phyloP scores from a whole-genome alignment of 1,140 invertebrate genomes.

The Ips typographus region DNA sequence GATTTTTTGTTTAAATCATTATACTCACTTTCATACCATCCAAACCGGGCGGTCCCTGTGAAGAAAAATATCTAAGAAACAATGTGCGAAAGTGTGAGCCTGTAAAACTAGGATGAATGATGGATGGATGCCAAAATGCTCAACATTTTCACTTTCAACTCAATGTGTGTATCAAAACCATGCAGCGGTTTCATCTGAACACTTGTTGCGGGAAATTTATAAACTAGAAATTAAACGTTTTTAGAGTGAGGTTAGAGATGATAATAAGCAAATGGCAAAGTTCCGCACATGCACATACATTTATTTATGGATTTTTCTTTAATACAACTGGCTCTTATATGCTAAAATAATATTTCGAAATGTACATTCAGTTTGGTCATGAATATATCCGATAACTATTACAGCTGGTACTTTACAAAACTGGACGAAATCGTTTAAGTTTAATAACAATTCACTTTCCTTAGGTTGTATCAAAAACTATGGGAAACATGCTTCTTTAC shows the following conservation, averaged over 20 bases:
- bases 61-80: constrained; percentile 52
- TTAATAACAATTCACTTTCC: constrained; percentile 4
- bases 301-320: constrained; percentile 50
- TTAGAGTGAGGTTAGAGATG: too few relatives aligned
- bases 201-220: neutral
- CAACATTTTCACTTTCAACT: constrained; percentile 22
- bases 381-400: constrained; percentile 11
- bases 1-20: too few relatives aligned
- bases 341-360: constrained; percentile 42
- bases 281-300: constrained; percentile 54
- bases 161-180: neutral
- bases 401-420: constrained; percentile 8
- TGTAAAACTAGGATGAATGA: constrained; percentile 39
- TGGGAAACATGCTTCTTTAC: neutral
- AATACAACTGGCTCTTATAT: constrained; percentile 43
- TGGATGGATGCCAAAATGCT: constrained; percentile 38
- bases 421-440: constrained; percentile 22
- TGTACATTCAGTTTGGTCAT: constrained; percentile 24
- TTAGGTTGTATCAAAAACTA: constrained; percentile 2
- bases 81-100: constrained; percentile 46
- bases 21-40: constrained; percentile 72
- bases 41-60: constrained; percentile 69
- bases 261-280: neutral
- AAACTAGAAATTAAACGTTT: neutral
- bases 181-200: neutral